These are phyloP conservation scores for Myripristis murdjan DNA, from an alignment of 2,797 vertebrate species.

Conservation along the genomic window DNA sequence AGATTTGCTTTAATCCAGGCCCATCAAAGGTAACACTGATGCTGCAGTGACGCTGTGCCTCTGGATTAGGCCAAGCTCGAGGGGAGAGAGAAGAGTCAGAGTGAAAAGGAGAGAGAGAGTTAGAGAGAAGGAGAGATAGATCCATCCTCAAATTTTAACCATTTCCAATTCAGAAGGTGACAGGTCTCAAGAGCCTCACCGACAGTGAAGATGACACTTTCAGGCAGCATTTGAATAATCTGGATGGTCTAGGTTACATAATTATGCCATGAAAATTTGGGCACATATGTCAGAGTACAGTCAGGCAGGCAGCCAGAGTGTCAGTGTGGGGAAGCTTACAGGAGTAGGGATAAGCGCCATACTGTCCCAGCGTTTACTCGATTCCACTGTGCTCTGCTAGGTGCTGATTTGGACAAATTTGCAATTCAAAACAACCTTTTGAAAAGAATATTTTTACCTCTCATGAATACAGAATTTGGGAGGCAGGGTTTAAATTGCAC, in stretches of 20 bases:
- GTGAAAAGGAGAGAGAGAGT: conserved; percentile 5
- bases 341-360: conserved; percentile 81
- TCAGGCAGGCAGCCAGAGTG: conserved; percentile 75
- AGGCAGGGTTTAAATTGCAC: conserved; percentile 77
- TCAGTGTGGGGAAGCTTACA: conserved; percentile 82
- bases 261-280: conserved; percentile 88
- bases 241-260: conserved; percentile 87
- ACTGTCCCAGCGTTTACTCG: conserved; percentile 79
- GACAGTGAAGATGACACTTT: conserved; percentile 83
- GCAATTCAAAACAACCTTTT: conserved; percentile 89
- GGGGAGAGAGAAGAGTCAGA: conserved; percentile 49
- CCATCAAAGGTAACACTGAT: conserved; percentile 92
- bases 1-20: conserved; percentile 93
- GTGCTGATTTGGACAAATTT: conserved; percentile 85
- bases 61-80: conserved; percentile 83
- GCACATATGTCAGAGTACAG: conserved; percentile 82
- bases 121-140: conserved; percentile 42
- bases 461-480: conserved; percentile 86
- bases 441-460: conserved; percentile 81
- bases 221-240: conserved; percentile 87
- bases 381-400: conserved; percentile 72
- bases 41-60: conserved; percentile 80
- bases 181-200: conserved; percentile 80
- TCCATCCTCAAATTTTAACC: conserved; percentile 78
- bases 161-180: conserved; percentile 83